A percentile compares a stretch with the other conserved stretches of the same genome.
phyloP scores from a whole-genome alignment of 2,888 invertebrate species.

The Argyresthia goedartella region DNA sequence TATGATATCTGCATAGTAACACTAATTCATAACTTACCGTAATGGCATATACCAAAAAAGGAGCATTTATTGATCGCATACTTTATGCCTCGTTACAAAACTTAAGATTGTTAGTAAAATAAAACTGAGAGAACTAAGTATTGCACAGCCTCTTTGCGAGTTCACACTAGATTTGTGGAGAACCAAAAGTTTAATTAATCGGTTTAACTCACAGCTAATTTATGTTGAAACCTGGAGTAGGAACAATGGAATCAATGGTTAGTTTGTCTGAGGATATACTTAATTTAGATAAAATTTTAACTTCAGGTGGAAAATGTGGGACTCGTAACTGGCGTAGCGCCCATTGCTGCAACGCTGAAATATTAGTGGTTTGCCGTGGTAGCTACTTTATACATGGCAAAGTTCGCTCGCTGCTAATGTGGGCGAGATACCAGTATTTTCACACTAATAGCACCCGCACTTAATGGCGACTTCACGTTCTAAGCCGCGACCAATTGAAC shows the following conservation, averaged over 20 bases:
- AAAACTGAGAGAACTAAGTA: too few species aligned
- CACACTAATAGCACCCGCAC: neutral
- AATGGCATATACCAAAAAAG: too few species aligned
- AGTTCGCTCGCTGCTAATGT: conserved; percentile 1
- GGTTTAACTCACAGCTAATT: conserved; percentile 1
- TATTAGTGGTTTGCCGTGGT: neutral
- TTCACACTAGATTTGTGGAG: too few species aligned
- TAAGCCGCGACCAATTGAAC: too few species aligned
- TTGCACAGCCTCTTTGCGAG: too few species aligned
- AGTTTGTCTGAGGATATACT: conserved; percentile 1
- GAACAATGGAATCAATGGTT: neutral
- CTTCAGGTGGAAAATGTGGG: conserved; percentile 2
- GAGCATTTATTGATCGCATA: too few species aligned
- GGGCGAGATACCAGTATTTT: neutral
- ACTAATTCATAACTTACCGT: too few species aligned
- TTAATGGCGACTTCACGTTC: too few species aligned
- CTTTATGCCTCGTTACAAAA: too few species aligned
- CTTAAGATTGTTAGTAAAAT: too few species aligned
- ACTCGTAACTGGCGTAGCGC: conserved; percentile 1
- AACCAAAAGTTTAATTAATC: neutral
- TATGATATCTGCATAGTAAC: too few species aligned
- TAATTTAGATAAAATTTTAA: conserved; percentile 2
- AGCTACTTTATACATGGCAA: neutral
- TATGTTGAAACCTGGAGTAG: neutral
- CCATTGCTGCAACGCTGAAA: neutral